These are phyloP conservation scores for Scarus forsteni DNA, from an alignment of 2,797 vertebrate species.

Conservation along the genomic window DNA sequence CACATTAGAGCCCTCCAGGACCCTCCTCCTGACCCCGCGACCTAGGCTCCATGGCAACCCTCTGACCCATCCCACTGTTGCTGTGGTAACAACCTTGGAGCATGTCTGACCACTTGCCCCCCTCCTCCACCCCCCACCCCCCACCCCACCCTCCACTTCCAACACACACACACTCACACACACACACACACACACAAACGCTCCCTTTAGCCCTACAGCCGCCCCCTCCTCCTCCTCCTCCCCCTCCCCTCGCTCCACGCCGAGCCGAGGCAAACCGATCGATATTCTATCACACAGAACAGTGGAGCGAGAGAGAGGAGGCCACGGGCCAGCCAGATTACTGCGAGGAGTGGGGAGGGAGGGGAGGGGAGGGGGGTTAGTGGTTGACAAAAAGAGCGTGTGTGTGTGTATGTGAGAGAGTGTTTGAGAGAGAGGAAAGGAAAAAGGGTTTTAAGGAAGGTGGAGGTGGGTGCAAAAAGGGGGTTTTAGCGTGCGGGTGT, in stretches of 20 bases:
- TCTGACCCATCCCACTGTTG: constrained; percentile 85
- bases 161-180: constrained; percentile 28
- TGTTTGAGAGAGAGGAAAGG: constrained; percentile 60
- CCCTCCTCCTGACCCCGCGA: constrained; percentile 81
- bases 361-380: constrained; percentile 40
- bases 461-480: constrained; percentile 69
- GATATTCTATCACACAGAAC: constrained; percentile 91
- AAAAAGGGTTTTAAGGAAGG: constrained; percentile 77
- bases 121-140: constrained; percentile 41
- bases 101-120: constrained; percentile 83
- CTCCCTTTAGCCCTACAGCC: constrained; percentile 53
- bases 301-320: constrained; percentile 88
- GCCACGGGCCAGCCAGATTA: constrained; percentile 86
- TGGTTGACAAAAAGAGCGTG: constrained; percentile 69
- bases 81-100: constrained; percentile 88
- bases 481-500: constrained; percentile 70
- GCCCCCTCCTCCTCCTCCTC: constrained; percentile 26
- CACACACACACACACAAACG: constrained; percentile 32
- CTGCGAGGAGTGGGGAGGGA: constrained; percentile 58
- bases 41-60: constrained; percentile 87
- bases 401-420: constrained; percentile 46
- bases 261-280: constrained; percentile 85
- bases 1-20: constrained; percentile 63
- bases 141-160: constrained; percentile 23
- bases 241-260: constrained; percentile 67